Base-by-base conservation (phyloP, 2,888 invertebrate genomes). In the Caenorhabditis angaria region DNA sequence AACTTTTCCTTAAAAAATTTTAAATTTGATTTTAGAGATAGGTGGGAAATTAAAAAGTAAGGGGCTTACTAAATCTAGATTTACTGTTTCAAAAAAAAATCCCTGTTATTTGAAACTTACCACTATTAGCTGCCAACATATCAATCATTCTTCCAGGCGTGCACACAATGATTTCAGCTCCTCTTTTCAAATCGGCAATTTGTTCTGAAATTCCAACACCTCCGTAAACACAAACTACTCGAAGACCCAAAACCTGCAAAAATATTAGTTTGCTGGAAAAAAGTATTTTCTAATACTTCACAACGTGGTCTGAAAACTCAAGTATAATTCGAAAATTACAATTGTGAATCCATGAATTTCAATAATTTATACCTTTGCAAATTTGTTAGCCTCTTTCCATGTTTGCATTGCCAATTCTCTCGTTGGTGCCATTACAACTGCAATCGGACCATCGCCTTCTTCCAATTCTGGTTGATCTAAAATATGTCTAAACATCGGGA, bases 111-210 rank as follows among this genome's bases (percentile, higher is more conserved):
- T 41, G 61, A 62, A 41, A 73, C 84, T 65, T 73, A 75, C 97
- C 97, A 55, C 94, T 94, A 88, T 99, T 99, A 0, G 97, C 99
- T 0, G 97, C 95, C 81, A 99, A 88, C 97, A 99, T 97, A 89
- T 99, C 99, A 74, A 99, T 99, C 99, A 99, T 99, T 57, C 99
- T 91, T 0, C 99, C 99, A 0, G 99, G 99, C 0, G 99, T 99
- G 87, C 99, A 99, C 0, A 99, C 97, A 81, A 99, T 95, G 81
- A 99, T 94, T 89, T 97, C 97, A 0, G 96, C 94, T 3, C 97
- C 97, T 50, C 97, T 91, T 88, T 97, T 97, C 74, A 97, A 88
- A 88, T 97, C 97, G 0, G 97, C 97, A 82, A 97, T 97, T 90
- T 94, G 94, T 88, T 95, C 95, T 0, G 94, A 94, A 77, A 95